These are phyloP conservation scores for Calameuta pallipes DNA, from an alignment of 2,888 invertebrate genomes.

Conservation along the genomic window DNA sequence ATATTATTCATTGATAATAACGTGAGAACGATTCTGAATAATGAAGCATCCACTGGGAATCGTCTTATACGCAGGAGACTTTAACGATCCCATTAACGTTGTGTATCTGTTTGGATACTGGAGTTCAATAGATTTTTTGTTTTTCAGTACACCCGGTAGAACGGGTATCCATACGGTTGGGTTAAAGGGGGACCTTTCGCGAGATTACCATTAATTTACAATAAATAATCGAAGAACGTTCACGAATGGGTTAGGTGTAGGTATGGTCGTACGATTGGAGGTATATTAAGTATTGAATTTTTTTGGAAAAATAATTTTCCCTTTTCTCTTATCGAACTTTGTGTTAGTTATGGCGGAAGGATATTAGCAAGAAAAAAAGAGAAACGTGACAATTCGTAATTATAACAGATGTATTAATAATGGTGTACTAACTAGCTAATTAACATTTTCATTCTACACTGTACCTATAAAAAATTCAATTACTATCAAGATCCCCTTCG, in stretches of 20 bases:
- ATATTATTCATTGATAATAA: background rate
- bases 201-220: background rate
- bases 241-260: background rate
- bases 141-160: background rate
- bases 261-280: background rate
- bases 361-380: background rate
- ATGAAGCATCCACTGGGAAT: background rate
- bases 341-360: background rate
- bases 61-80: conserved; percentile 25
- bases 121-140: background rate
- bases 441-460: background rate
- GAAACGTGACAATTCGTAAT: background rate
- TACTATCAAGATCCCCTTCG: background rate
- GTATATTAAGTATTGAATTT: background rate
- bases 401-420: background rate
- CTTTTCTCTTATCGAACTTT: background rate
- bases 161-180: background rate
- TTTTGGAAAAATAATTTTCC: background rate
- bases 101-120: background rate
- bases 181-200: background rate
- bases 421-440: background rate
- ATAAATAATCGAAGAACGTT: background rate
- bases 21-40: background rate
- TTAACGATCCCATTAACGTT: conserved; percentile 34
- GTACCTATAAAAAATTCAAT: background rate